Base-by-base conservation (phyloP, 2,113 vertebrate genomes). In the Poicephalus meyeri region DNA sequence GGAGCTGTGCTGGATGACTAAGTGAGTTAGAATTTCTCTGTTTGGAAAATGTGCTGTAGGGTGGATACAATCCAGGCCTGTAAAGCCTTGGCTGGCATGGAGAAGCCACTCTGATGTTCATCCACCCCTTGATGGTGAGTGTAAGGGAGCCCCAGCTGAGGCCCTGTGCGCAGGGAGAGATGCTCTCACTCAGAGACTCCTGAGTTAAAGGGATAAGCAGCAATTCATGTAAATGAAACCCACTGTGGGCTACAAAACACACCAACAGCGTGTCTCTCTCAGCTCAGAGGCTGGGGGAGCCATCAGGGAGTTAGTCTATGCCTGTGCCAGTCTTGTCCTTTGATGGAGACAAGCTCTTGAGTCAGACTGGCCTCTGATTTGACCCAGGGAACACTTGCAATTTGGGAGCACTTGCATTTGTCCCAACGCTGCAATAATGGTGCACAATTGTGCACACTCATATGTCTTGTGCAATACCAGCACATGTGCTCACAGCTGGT, bases 1-100 rank as follows among this genome's bases (percentile, higher is more conserved):
- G 77, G 91, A 93, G 80, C 76, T 9, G 13, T 94, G 91, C 65
- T 83, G 76, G 65, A 71, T 96, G 95, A 95, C 95, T 97, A 92
- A 95, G 83, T 81, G 61, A 92, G 80, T 44, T 95, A 93, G 65
- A 93, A 91, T 96, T 86, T 88, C 58, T 79, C 74, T 90, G 55
- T 90, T 92, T 94, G 56, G 72, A 79, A 93, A 87, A 92, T 8
- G n/a, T 88, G 72, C 41, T 79, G 47, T 42, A 71, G 89, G 83
- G 91, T 95, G 94, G 86, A 88, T 93, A 52, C 41, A 39, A 37
- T 61, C 65, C 65, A 29, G 29, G 69, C 47, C 77, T 81, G 39
- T 78, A 84, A 88, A 95, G 73, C 49, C 2, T 3, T 31, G 72
- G 61, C 78, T 95, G 82, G 49, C 44, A 39, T 28, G 53, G 46